Evolutionary conservation across 2,797 vertebrate species (phyloP).

Genomic region (Poecilia picta): DNA sequence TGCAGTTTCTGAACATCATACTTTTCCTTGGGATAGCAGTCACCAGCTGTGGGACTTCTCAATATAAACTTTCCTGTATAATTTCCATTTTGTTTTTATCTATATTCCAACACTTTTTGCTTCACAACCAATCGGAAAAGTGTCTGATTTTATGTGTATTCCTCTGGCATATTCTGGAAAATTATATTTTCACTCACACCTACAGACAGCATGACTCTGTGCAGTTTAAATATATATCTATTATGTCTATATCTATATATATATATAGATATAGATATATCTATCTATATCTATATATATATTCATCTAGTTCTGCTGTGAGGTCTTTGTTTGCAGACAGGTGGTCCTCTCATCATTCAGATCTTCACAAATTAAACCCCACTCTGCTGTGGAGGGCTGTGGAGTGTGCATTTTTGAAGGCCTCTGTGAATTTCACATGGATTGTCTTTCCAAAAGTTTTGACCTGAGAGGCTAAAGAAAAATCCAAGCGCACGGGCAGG

Average conservation of each 20-base stretch:
- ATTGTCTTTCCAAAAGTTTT: conserved; percentile 26
- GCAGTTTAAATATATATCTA: background rate
- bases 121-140: background rate
- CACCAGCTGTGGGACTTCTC: conserved; percentile 30
- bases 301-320: background rate
- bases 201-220: background rate
- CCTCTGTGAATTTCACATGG: conserved; percentile 14
- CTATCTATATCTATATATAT: no score
- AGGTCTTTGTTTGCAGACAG: background rate
- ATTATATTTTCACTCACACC: background rate
- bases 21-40: conserved; percentile 22
- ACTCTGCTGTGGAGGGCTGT: conserved; percentile 11
- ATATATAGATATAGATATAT: no score
- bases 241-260: no score
- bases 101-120: conserved; percentile 1
- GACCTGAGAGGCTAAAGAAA: conserved; percentile 24
- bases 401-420: conserved; percentile 16
- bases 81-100: conserved; percentile 20
- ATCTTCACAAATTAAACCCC: conserved; percentile 3
- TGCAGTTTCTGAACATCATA: conserved; percentile 51
- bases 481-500: conserved; percentile 13
- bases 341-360: background rate
- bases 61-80: conserved; percentile 17
- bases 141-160: background rate
- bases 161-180: background rate